Evolutionary conservation across 1,140 invertebrate genomes (phyloP).

Genomic region (Psilanteris sp.): DNA sequence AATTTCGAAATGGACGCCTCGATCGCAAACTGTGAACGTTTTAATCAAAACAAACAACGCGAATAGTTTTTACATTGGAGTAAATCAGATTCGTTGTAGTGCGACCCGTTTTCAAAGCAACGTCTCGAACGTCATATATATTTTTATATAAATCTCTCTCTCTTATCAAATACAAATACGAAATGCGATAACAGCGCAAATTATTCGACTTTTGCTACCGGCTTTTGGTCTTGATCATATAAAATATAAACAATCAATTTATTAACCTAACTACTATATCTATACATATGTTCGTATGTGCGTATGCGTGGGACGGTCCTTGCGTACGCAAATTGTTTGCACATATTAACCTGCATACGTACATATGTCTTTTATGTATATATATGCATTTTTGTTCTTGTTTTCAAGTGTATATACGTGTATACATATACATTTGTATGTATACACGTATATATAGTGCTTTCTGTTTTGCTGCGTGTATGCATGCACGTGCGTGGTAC

Average conservation of each 20-base stretch:
- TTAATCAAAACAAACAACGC: conserved; percentile 39
- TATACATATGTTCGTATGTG: conserved; percentile 77
- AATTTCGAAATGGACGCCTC: conserved; percentile 66
- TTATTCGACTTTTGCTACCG: conserved; percentile 71
- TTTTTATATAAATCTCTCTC: conserved; percentile 53
- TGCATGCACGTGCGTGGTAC: conserved; percentile 14
- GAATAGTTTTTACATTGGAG: conserved; percentile 23
- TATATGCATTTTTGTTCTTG: conserved; percentile 26
- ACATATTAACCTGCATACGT: conserved; percentile 57
- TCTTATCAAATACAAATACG: conserved; percentile 46
- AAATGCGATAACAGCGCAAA: conserved; percentile 58
- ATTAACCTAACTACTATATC: conserved; percentile 80
- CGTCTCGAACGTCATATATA: conserved; percentile 53
- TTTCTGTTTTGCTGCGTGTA: conserved; percentile 16
- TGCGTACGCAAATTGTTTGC: conserved; percentile 58
- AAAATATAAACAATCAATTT: conserved; percentile 80
- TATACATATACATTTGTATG: too few relatives aligned
- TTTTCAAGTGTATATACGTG: conserved; percentile 33
- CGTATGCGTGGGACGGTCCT: conserved; percentile 74
- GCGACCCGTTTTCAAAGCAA: conserved; percentile 42
- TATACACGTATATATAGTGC: too few relatives aligned
- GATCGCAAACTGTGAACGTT: conserved; percentile 53
- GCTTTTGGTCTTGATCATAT: conserved; percentile 69
- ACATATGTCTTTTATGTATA: conserved; percentile 47
- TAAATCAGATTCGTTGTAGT: conserved; percentile 53